Base-by-base conservation (phyloP, 2,888 invertebrate species). In the Drosophila setosimentum region DNA sequence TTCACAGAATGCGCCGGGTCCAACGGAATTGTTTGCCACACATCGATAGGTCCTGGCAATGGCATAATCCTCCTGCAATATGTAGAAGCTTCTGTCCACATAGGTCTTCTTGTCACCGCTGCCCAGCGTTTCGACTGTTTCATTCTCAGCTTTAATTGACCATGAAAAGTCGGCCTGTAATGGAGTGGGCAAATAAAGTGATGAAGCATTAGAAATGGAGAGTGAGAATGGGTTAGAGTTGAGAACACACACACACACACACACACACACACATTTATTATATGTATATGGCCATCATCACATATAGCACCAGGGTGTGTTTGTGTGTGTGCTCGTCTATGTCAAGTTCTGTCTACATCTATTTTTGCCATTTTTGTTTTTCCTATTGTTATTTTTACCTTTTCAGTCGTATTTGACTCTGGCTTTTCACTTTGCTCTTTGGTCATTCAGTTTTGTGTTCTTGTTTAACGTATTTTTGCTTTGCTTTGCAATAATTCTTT, bases 81-180 rank as follows among this genome's bases (percentile, higher is more conserved):
- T 94, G 73, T 98, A 94, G 92, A 94, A 94, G 85, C 94, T 94
- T 75, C 84, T 90, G 76, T 92, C 89, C 76, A 75, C 84, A 67
- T 74, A 83, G 57, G 82, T 35, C 70, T 83, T 83, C 70, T 82
- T 83, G 72, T 91, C 87, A 62, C 92, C 92, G 68, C 71, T 87
- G 75, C 95, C 95, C 80, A 93, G 90, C 82, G 94, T 93, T 80
- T 95, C 95, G 70, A 96, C 94, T 16, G 96, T 96, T 93, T 97
- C 97, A 92, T 98, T 97, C 90, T 96, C 96, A 86, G 96, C 96
- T 93, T 97, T 97, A 73, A 97, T 94, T 87, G 95, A 96, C 98
- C 98, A 98, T 35, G 94, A 94, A 94, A 97, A 98, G 67, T 95
- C 95, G 21, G 95, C 94, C 95, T 95, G 92, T 21, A 89, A 82